These are phyloP conservation scores for Lepidochitona cinerea DNA, from an alignment of 2,888 invertebrate genomes.

Conservation along the genomic window DNA sequence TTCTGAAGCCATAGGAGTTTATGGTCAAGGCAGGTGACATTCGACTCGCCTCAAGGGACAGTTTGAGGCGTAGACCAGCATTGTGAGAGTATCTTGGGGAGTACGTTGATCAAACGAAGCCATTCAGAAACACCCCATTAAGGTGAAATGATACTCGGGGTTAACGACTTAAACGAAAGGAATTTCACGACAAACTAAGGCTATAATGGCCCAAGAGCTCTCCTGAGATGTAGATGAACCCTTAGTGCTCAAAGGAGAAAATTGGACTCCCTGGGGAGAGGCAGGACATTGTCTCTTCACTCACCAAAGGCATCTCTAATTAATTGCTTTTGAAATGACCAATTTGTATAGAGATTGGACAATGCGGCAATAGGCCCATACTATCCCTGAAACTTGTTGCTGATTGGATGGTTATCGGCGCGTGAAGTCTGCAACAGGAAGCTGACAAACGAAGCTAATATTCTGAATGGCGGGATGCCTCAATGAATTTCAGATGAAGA, in stretches of 20 bases:
- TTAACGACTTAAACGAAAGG: too few relatives aligned
- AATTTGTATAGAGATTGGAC: neutral
- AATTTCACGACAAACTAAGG: neutral
- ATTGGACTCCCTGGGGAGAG: neutral
- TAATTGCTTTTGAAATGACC: constrained; percentile 7
- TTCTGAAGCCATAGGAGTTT: too few relatives aligned
- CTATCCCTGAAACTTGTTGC: neutral
- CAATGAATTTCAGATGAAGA: neutral
- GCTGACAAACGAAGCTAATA: constrained; percentile 4
- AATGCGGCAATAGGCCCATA: neutral
- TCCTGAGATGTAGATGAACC: too few relatives aligned
- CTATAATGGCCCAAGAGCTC: neutral
- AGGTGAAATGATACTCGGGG: too few relatives aligned
- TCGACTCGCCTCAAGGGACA: too few relatives aligned
- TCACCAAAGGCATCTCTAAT: neutral
- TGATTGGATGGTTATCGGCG: neutral
- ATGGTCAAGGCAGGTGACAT: too few relatives aligned
- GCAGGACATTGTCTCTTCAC: neutral
- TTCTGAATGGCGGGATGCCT: neutral
- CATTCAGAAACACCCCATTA: too few relatives aligned
- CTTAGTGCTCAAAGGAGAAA: too few relatives aligned
- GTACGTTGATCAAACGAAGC: too few relatives aligned
- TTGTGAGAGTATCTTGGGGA: too few relatives aligned
- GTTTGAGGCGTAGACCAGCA: too few relatives aligned
- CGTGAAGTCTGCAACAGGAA: neutral